phyloP scores from a whole-genome alignment of 2,113 vertebrate species.

The Noctilio leporinus region DNA sequence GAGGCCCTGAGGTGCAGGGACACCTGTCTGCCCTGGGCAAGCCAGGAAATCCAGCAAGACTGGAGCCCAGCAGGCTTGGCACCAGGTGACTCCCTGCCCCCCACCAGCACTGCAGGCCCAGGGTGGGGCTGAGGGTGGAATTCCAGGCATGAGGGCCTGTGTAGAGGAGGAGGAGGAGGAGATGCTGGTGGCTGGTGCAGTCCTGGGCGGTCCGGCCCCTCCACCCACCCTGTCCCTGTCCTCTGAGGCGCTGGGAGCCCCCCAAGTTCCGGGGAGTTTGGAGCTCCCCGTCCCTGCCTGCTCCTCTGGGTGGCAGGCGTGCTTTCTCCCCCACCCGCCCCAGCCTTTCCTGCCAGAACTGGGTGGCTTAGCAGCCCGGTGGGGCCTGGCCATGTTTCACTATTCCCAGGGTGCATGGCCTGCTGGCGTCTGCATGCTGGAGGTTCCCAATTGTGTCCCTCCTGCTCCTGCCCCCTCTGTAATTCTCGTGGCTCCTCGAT shows the following conservation, averaged over 20 bases:
- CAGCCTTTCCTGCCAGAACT: neutral
- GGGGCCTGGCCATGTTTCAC: too few relatives aligned
- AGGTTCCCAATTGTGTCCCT: neutral
- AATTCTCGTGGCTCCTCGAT: too few relatives aligned
- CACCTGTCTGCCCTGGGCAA: neutral
- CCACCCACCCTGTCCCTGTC: neutral
- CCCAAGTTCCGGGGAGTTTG: too few relatives aligned
- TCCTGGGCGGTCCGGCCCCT: neutral
- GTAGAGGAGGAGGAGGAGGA: neutral
- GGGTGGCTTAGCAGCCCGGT: neutral
- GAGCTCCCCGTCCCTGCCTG: neutral
- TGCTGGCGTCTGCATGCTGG: neutral
- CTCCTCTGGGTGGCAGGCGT: neutral
- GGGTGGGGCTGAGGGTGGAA: neutral
- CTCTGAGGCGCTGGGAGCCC: neutral
- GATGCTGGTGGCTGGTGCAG: too few relatives aligned
- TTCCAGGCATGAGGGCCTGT: neutral
- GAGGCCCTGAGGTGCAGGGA: neutral
- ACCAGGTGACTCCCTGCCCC: neutral
- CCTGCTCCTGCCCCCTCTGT: neutral
- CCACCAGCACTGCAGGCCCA: rapidly evolving
- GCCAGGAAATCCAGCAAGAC: rapidly evolving
- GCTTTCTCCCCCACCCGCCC: too few relatives aligned
- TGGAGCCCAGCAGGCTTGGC: neutral
- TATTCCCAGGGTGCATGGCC: neutral